Conservation (phyloP, 2,797 vertebrate species). For the Cercopithecus diana region DNA sequence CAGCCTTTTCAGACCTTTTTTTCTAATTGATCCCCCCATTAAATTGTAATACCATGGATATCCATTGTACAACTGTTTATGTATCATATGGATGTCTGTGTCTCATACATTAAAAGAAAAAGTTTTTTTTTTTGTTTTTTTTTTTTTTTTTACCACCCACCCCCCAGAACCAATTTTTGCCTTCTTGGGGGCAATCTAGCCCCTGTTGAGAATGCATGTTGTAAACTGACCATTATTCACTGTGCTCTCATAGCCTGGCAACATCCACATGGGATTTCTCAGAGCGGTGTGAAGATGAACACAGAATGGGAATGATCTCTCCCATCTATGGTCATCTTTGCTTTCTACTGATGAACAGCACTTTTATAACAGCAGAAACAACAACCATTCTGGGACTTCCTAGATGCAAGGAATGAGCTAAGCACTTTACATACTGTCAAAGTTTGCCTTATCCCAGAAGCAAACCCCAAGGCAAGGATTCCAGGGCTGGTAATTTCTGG, state of each 20-base stretch:
- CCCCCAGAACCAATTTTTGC: not conserved
- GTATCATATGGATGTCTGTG: not conserved
- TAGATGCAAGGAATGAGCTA: not conserved
- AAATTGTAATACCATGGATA: not conserved
- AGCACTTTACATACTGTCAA: not conserved
- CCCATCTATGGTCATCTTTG: not conserved
- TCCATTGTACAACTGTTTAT: not conserved
- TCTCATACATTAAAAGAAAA: not conserved
- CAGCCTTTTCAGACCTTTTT: not conserved
- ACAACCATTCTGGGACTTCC: not conserved
- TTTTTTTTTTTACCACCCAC: not conserved
- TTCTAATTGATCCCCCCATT: not conserved
- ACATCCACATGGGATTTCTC: not conserved
- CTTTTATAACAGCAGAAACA: not conserved
- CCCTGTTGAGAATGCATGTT: not conserved
- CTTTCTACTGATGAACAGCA: not conserved
- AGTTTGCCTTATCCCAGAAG: not conserved
- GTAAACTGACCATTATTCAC: not conserved
- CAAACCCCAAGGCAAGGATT: not conserved
- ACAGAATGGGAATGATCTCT: not conserved
- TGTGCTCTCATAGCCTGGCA: not conserved
- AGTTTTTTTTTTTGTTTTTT: not conserved
- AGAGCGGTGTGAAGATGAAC: not conserved
- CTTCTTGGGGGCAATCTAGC: not conserved
- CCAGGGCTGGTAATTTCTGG: not conserved